phyloP scores from a whole-genome alignment of 2,113 vertebrate genomes.

The Spea bombifrons region DNA sequence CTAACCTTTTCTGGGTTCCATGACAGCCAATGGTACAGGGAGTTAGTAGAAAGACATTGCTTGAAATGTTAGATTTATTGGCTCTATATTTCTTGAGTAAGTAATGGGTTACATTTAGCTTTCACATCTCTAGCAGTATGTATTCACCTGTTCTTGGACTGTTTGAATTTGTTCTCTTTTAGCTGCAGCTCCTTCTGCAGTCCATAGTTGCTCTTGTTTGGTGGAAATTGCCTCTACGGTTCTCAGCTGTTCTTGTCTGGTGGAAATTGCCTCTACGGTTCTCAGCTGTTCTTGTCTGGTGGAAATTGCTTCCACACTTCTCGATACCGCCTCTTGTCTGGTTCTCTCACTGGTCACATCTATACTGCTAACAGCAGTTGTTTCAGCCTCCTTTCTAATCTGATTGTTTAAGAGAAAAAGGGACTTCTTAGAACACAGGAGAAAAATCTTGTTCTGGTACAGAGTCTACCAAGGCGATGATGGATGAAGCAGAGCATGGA shows the following conservation, averaged over 20 bases:
- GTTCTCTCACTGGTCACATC: slow-evolving; percentile 64
- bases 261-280: slow-evolving; percentile 59
- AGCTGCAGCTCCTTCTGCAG: slow-evolving; percentile 59
- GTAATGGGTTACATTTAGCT: slow-evolving; percentile 46
- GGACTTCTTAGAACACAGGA: slow-evolving; percentile 43
- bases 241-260: slow-evolving; percentile 64
- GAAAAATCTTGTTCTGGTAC: not conserved
- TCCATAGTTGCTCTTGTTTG: slow-evolving; percentile 57
- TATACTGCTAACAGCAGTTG: slow-evolving; percentile 60
- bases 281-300: slow-evolving; percentile 48
- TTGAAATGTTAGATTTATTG: not conserved
- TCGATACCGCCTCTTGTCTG: slow-evolving; percentile 61
- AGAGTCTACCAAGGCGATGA: not conserved
- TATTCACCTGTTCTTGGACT: slow-evolving; percentile 70
- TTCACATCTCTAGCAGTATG: slow-evolving; percentile 39
- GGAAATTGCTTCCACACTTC: slow-evolving; percentile 64
- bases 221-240: slow-evolving; percentile 61
- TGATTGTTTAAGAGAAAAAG: slow-evolving; percentile 65
- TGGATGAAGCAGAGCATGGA: slow-evolving; percentile 10
- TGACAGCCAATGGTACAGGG: slow-evolving; percentile 20
- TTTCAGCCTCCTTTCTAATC: slow-evolving; percentile 72
- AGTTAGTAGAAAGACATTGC: slow-evolving; percentile 12
- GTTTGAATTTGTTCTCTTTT: slow-evolving; percentile 64
- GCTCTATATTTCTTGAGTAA: not conserved
- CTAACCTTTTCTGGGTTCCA: no score